These are phyloP conservation scores for Erebia palarica DNA, from an alignment of 2,888 invertebrate species.

Conservation along the genomic window DNA sequence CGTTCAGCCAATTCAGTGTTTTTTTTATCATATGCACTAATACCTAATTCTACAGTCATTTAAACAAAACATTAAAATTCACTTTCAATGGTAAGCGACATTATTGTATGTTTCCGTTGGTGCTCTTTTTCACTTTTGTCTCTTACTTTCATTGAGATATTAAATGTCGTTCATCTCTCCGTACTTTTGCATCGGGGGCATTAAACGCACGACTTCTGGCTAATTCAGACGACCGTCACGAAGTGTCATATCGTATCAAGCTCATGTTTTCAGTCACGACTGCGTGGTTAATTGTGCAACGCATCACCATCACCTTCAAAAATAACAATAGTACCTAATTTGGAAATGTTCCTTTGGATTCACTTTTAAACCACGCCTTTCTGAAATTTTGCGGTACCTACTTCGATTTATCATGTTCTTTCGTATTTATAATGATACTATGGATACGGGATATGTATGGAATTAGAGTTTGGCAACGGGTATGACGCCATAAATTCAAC, in stretches of 20 bases:
- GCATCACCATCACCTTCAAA: neutral
- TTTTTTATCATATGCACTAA: neutral
- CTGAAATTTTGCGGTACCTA: no score
- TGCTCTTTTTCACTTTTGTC: neutral
- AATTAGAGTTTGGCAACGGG: no score
- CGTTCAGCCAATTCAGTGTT: neutral
- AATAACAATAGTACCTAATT: neutral
- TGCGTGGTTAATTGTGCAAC: constrained; percentile 6
- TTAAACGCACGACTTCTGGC: constrained; percentile 54
- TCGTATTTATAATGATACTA: no score
- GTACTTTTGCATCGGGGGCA: constrained; percentile 46
- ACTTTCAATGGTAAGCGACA: constrained; percentile 12
- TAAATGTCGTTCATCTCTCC: constrained; percentile 34
- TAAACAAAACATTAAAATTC: constrained; percentile 2
- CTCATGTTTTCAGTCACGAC: constrained; percentile 46
- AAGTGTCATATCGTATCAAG: constrained; percentile 16
- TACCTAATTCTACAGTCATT: neutral
- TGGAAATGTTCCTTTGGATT: neutral
- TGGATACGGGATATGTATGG: no score
- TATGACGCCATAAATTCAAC: no score
- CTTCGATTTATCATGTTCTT: no score
- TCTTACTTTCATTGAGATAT: constrained; percentile 38
- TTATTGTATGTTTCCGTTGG: neutral
- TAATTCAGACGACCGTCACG: constrained; percentile 52
- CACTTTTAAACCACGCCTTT: neutral